Percentiles rank a stretch among this genome's conserved stretches.
Conservation (phyloP, 37 sponge, comb jelly and placozoan genomes). For the Bolinopsis microptera region DNA sequence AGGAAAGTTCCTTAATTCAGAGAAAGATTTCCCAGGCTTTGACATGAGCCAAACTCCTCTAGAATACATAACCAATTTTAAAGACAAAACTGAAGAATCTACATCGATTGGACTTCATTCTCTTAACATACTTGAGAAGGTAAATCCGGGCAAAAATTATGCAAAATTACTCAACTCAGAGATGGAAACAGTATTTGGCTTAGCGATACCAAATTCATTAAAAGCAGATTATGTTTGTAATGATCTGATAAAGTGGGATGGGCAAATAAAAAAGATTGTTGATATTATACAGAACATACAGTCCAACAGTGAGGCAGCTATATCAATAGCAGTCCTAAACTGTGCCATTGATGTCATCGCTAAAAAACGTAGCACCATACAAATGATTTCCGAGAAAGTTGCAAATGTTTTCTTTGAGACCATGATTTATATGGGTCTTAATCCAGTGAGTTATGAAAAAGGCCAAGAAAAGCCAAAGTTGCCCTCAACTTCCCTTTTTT, state of each 20-base stretch:
- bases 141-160: neutral
- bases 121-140: neutral
- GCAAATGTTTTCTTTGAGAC: neutral
- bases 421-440: neutral
- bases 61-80: neutral
- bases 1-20: neutral
- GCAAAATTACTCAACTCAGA: neutral
- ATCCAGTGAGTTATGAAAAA: neutral
- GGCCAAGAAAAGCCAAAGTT: neutral
- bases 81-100: constrained; percentile 37
- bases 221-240: neutral
- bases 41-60: neutral
- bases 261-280: neutral
- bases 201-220: neutral
- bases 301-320: neutral
- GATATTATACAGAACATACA: neutral
- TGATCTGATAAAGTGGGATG: neutral
- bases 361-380: neutral
- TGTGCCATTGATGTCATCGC: no score
- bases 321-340: no score
- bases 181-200: neutral
- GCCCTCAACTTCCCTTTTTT: neutral
- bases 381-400: neutral
- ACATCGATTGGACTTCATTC: neutral
- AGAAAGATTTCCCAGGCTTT: neutral